Conservation (phyloP, 2,113 vertebrate genomes). For the Naja naja region DNA sequence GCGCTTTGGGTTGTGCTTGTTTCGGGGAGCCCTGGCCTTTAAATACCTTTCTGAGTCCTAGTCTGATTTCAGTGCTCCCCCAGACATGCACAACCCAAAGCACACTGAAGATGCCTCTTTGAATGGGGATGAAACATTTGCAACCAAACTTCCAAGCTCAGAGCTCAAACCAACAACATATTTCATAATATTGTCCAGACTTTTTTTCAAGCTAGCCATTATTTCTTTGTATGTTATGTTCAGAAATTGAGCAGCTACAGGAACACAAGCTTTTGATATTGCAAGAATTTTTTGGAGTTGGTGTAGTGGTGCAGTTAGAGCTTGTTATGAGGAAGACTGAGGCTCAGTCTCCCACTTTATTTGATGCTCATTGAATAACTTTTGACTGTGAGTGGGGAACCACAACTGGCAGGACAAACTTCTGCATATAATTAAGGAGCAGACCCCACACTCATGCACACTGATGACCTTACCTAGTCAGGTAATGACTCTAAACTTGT, state of each 20-base stretch:
- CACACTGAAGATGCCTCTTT: no score
- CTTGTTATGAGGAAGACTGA: background rate
- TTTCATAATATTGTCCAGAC: no score
- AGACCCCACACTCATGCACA: background rate
- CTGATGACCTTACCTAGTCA: background rate
- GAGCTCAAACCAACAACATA: no score
- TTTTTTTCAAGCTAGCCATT: background rate
- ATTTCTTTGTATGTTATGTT: background rate
- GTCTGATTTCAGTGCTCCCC: no score
- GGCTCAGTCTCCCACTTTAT: background rate
- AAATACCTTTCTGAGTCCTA: no score
- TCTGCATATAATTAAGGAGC: background rate
- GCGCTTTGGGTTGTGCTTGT: no score
- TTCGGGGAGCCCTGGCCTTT: no score
- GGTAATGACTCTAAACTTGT: background rate
- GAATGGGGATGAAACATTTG: no score
- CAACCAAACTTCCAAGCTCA: no score
- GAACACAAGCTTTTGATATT: background rate
- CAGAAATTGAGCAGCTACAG: background rate
- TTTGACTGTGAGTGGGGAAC: background rate
- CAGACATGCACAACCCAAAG: no score
- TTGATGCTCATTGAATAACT: background rate
- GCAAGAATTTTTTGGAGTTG: background rate
- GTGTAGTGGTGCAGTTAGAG: background rate
- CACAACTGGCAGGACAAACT: background rate